phyloP scores from a whole-genome alignment of 2,113 vertebrate genomes.

The Rhinoptilus africanus region DNA sequence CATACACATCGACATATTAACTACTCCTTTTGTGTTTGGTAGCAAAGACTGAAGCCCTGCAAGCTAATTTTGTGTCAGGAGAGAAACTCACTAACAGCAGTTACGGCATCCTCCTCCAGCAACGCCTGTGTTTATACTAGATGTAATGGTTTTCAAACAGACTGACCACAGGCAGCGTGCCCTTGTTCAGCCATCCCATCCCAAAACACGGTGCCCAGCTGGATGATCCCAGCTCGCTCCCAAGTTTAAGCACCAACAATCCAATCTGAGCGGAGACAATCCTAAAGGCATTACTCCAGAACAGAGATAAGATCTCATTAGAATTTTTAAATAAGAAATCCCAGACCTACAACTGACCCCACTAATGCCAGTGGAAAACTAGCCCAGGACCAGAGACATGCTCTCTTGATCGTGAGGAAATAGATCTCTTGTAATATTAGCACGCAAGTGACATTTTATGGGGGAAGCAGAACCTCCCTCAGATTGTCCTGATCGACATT shows the following conservation, averaged over 20 bases:
- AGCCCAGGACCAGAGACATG: rapidly evolving
- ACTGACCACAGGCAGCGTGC: background rate
- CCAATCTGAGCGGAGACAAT: background rate
- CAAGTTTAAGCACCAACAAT: background rate
- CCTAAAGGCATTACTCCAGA: constrained; percentile 1
- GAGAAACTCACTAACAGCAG: background rate
- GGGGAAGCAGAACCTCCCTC: background rate
- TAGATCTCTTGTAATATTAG: rapidly evolving
- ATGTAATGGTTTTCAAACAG: rapidly evolving
- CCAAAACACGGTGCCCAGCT: background rate
- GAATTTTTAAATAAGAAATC: constrained; percentile 2
- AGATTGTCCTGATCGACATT: too few species aligned
- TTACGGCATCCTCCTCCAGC: rapidly evolving
- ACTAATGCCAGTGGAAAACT: background rate
- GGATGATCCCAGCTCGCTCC: background rate
- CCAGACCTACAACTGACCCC: background rate
- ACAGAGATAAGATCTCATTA: background rate
- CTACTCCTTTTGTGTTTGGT: background rate
- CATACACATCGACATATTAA: background rate
- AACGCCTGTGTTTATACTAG: rapidly evolving
- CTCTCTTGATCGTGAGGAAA: background rate
- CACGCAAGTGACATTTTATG: background rate
- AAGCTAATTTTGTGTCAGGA: background rate
- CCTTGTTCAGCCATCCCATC: background rate
- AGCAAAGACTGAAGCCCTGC: background rate